These are phyloP conservation scores for Helicoverpa assulta DNA, from an alignment of 2,888 invertebrate species.

Conservation along the genomic window DNA sequence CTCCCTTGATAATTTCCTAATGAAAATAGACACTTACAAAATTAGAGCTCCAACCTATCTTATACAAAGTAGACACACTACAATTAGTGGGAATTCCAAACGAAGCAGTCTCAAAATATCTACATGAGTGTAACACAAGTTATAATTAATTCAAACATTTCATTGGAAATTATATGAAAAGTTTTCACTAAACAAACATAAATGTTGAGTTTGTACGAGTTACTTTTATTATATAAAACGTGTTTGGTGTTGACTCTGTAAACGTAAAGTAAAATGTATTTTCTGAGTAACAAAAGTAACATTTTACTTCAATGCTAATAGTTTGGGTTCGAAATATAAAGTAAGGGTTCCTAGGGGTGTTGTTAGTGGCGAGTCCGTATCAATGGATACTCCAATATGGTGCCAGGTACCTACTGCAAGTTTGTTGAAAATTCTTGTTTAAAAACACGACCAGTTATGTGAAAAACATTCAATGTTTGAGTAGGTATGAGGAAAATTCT, in stretches of 20 bases:
- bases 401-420: constrained; percentile 3
- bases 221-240: constrained; percentile 21
- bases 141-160: constrained; percentile 10
- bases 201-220: constrained; percentile 9
- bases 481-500: neutral
- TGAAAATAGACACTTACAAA: too few species aligned
- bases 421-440: constrained; percentile 18
- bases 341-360: constrained; percentile 22
- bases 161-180: constrained; percentile 7
- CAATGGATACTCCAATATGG: constrained; percentile 33
- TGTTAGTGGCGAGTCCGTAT: constrained; percentile 21
- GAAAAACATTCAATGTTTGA: neutral
- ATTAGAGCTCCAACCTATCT: too few species aligned
- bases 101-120: neutral
- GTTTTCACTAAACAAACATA: constrained; percentile 15
- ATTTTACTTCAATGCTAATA: constrained; percentile 8
- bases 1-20: too few species aligned
- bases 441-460: constrained; percentile 7
- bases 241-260: neutral
- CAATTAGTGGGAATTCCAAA: neutral
- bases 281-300: constrained; percentile 1
- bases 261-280: constrained; percentile 10
- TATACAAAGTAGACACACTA: too few species aligned
- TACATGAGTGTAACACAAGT: neutral
- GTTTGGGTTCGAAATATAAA: constrained; percentile 27